Base-by-base conservation (phyloP, 1,140 invertebrate genomes). In the Bombus confusus region DNA sequence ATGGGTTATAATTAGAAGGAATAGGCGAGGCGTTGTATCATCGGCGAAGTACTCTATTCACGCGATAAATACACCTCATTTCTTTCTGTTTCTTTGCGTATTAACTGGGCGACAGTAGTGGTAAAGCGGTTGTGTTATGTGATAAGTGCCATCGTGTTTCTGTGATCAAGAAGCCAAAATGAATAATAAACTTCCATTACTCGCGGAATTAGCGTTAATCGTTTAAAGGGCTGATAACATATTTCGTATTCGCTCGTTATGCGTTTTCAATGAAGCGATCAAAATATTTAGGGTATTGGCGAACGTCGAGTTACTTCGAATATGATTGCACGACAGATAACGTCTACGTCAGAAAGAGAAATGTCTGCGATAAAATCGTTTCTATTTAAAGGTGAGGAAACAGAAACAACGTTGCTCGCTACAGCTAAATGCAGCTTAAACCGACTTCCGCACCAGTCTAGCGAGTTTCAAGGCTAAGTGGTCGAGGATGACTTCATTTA, bases 151-250 rank as follows among this genome's bases (percentile, higher is more conserved):
- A 92, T 92, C 94, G 94, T 95, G 92, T 94, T 92, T 94, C 91
- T 94, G 94, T 95, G 93, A 95, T 91, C 92, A 95, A 95, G 87
- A 93, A 95, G 94, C 95, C 92, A 93, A 93, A 90, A 91, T 80
- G 87, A 89, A 89, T 73, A 80, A 89, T 72, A 88, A 88, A 76
- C 22, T 66, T 83, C 43, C 34, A 69, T 73, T 43, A 86, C 77
- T 79, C 83, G 76, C 81, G 73, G 28, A 22, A 69, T 37, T 57
- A 69, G 73, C 73, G 74, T 83, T 57, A 25, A 69, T 39, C 47
- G 34, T 39, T 66, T 6, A 76, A 28, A 15, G 62, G 68, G 37
- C 69, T 66, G 47, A 39, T 59, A 43, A 41, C 69, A 28, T 18
- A 28, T 10, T 78, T 22, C 10, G 31, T 62, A 41, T n/a, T 71